phyloP scores from a whole-genome alignment of 2,113 vertebrate genomes.

The Upupa epops region DNA sequence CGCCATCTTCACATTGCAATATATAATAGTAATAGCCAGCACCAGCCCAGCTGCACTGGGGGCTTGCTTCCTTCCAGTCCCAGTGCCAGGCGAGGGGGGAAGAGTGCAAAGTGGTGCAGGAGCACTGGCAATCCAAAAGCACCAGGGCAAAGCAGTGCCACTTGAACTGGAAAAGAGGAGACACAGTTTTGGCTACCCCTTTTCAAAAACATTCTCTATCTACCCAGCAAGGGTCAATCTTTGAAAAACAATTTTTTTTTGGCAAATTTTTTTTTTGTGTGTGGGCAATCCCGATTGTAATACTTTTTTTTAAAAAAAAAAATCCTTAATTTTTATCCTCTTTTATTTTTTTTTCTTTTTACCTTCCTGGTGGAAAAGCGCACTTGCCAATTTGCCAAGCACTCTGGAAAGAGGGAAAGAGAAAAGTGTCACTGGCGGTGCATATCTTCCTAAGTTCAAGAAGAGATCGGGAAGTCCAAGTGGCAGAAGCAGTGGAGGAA shows the following conservation, averaged over 20 bases:
- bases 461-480: constrained; percentile 79
- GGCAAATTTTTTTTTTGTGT: constrained; percentile 44
- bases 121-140: constrained; percentile 75
- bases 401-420: constrained; percentile 71
- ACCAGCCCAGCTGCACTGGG: constrained; percentile 79
- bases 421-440: constrained; percentile 76
- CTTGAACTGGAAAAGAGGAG: constrained; percentile 79
- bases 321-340: not conserved
- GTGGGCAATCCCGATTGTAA: constrained; percentile 54
- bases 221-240: constrained; percentile 76
- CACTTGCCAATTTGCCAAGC: constrained; percentile 74
- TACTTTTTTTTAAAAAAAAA: constrained; percentile 36
- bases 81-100: constrained; percentile 78
- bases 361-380: constrained; percentile 73
- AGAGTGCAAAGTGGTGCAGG: constrained; percentile 78
- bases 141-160: constrained; percentile 79
- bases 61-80: constrained; percentile 76
- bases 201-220: constrained; percentile 51
- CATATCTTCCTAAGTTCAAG: constrained; percentile 76
- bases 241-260: constrained; percentile 57
- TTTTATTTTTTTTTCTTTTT: constrained; percentile 1
- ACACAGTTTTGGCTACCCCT: constrained; percentile 76
- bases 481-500: constrained; percentile 79
- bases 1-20: constrained; percentile 89
- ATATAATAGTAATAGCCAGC: constrained; percentile 83